Evolutionary conservation across 2,113 vertebrate species (phyloP), one percentile per base, ranked within the genome.

Genomic region (Apeltes quadracus): DNA sequence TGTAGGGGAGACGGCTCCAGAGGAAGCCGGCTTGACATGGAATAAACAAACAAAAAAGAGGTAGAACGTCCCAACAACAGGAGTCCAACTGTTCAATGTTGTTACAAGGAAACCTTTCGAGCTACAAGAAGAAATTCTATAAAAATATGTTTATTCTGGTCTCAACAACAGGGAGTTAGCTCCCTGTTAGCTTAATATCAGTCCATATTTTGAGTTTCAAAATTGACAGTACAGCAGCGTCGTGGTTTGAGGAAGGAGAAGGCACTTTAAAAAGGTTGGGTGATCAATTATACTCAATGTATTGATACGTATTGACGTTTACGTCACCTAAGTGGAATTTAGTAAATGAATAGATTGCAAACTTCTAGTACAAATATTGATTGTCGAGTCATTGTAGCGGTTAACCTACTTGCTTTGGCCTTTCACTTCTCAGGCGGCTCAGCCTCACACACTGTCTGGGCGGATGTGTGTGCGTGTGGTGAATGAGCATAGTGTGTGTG

Each of bases 61-160:
- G 32, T 34, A 3, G 8, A 48, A 48, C 2, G 51, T 25, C 23
- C 38, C 27, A 29, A 69, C 18, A 56, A 14, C 11, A 27, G 51
- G 29, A 61, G 23, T 43, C 32, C 50, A 56, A 38, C 41, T 44
- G 27, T 69, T 25, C 18, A 18, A 68, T 68, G 34, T 29, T 66
- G 34, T 29, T 67, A 34, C 18, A 78, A 51, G 43, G 20, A 76
- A 46, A 59, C 6, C 32, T 9, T 36, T 61, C 1, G 7, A 74
- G 63, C 74, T 48, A 13, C 23, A 59, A 46, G 25, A 39, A 29
- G 56, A 61, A 65, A 15, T 10, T 63, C 59, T 34, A 27, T 4
- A 13, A 20, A 41, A 32, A 44, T 39, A 18, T 38, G 2, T 43
- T 20, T 2, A 23, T 55, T 55, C 46, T 22, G 20, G 44, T 29